Evolutionary conservation across 2,888 invertebrate species (phyloP).

Genomic region (Drosophila mimetica): DNA sequence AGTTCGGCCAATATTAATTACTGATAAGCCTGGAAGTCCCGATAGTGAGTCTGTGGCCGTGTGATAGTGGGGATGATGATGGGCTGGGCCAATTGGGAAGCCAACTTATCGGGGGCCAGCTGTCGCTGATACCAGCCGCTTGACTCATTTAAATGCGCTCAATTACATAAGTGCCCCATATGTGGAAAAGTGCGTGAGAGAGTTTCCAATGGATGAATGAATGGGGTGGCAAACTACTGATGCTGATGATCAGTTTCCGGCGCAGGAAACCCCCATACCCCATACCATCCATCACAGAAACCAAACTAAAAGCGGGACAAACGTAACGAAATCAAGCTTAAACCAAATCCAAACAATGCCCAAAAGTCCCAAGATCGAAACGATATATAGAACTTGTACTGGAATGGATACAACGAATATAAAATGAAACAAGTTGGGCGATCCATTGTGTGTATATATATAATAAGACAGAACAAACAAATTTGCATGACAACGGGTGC

Average conservation of each 20-base stretch:
- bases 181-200: constrained; percentile 5
- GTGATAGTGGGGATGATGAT: constrained; percentile 9
- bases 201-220: constrained; percentile 1
- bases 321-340: constrained; percentile 23
- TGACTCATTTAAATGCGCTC: constrained; percentile 55
- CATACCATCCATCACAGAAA: no score
- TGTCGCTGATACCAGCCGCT: constrained; percentile 20
- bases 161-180: constrained; percentile 60
- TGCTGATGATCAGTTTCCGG: constrained; percentile 59
- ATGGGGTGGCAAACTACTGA: constrained; percentile 6
- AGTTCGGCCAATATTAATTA: constrained; percentile 17
- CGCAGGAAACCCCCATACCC: background rate
- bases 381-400: background rate
- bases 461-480: background rate
- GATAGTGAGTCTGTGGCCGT: constrained; percentile 16
- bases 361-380: background rate
- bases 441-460: background rate
- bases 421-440: constrained; percentile 16
- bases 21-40: constrained; percentile 22
- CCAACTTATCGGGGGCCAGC: constrained; percentile 14
- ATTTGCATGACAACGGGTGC: constrained; percentile 18
- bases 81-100: constrained; percentile 1
- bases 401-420: constrained; percentile 4
- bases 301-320: constrained; percentile 12
- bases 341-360: constrained; percentile 20